A percentile compares a stretch with the other conserved stretches of the same genome.
Conservation (phyloP, 2,888 invertebrate species). For the Macaria liturata region DNA sequence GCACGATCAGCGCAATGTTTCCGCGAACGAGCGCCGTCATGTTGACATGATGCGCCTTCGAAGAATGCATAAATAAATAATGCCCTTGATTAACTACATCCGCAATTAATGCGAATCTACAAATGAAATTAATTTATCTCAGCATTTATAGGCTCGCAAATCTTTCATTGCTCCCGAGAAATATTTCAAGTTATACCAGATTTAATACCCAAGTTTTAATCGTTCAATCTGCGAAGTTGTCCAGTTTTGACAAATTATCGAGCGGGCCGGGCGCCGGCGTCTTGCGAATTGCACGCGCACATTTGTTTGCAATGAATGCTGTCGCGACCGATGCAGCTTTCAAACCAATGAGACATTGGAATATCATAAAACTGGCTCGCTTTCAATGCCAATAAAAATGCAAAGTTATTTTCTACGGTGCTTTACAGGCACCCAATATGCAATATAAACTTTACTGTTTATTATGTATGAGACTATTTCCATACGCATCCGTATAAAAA, state of each 20-base stretch:
- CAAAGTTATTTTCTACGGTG: slow-evolving; percentile 23
- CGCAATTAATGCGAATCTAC: slow-evolving; percentile 12
- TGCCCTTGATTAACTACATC: slow-evolving; percentile 6
- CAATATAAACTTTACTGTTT: slow-evolving; percentile 23
- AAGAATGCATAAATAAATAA: slow-evolving; percentile 10
- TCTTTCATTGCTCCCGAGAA: slow-evolving; percentile 21
- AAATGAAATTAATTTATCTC: slow-evolving; percentile 21
- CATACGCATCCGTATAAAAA: slow-evolving; percentile 3
- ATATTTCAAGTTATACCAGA: slow-evolving; percentile 13
- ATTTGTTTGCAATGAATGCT: slow-evolving; percentile 33
- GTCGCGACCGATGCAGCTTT: slow-evolving; percentile 21
- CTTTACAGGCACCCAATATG: slow-evolving; percentile 18
- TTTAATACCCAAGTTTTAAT: slow-evolving; percentile 21
- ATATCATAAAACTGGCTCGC: slow-evolving; percentile 24
- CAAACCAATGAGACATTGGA: slow-evolving; percentile 23
- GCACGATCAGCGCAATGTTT: slow-evolving; percentile 8
- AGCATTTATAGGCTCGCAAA: slow-evolving; percentile 16
- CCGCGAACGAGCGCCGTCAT: slow-evolving; percentile 14
- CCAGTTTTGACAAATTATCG: slow-evolving; percentile 21
- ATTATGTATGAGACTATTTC: slow-evolving; percentile 12
- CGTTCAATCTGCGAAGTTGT: slow-evolving; percentile 16
- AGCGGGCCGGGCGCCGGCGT: slow-evolving; percentile 5
- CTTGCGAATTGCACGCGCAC: slow-evolving; percentile 23
- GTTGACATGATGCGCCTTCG: slow-evolving; percentile 10
- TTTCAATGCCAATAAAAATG: slow-evolving; percentile 25